Percentiles rank a stretch among this genome's conserved stretches.
Conservation (phyloP, 2,888 invertebrate genomes). For the Leptopilina syphax region DNA sequence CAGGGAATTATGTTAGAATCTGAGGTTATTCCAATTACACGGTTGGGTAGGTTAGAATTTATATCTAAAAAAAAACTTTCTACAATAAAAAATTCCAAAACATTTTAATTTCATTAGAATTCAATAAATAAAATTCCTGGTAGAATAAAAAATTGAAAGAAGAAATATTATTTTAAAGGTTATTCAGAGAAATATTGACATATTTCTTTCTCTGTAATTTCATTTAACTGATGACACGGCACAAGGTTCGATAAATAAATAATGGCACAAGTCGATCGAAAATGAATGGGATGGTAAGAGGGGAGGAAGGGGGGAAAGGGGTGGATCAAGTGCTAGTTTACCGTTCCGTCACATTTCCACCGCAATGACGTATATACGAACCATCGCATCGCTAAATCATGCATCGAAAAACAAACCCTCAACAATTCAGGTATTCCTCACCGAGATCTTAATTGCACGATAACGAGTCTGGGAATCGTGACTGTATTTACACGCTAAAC, state of each 20-base stretch:
- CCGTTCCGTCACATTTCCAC: constrained; percentile 38
- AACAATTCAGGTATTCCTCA: constrained; percentile 46
- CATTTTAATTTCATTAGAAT: not conserved
- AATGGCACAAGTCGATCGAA: constrained; percentile 27
- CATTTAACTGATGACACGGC: not conserved
- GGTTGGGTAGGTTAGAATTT: no score
- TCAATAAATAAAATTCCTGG: not conserved
- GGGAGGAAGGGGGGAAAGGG: not conserved
- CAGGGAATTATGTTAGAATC: no score
- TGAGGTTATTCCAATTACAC: no score
- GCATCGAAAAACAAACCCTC: constrained; percentile 63
- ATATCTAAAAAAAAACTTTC: not conserved
- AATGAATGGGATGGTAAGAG: not conserved
- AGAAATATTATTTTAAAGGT: not conserved
- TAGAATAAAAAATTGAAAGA: not conserved
- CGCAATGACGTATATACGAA: constrained; percentile 28
- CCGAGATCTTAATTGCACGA: constrained; percentile 72
- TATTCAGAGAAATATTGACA: constrained; percentile 20
- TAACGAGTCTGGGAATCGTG: constrained; percentile 56
- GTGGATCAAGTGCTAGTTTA: constrained; percentile 26
- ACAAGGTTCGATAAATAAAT: constrained; percentile 13
- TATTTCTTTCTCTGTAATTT: not conserved
- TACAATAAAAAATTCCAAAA: not conserved
- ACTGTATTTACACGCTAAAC: constrained; percentile 6
- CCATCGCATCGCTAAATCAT: constrained; percentile 63